Evolutionary conservation across 1,140 invertebrate genomes (phyloP).

Genomic region (Sinonovacula constricta): DNA sequence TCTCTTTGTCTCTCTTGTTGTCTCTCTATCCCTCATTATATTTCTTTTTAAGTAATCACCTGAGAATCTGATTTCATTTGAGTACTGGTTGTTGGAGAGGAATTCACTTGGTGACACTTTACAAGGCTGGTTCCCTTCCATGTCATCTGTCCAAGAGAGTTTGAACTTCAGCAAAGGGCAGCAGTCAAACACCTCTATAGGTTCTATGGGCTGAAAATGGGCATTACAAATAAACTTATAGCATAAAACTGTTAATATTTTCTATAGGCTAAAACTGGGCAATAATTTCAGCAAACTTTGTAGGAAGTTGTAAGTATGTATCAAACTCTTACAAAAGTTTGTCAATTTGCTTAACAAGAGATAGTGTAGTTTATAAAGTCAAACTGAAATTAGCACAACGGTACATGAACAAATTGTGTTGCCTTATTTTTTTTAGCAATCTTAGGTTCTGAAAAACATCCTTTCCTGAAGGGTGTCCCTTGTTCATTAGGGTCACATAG

Average conservation of each 20-base stretch:
- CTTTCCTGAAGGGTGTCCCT: too few species aligned
- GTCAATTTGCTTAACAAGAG: too few species aligned
- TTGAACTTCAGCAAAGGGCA: slow-evolving; percentile 90
- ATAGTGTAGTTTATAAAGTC: too few species aligned
- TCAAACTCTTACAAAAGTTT: too few species aligned
- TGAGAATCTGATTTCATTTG: slow-evolving; percentile 44
- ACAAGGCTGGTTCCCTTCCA: slow-evolving; percentile 80
- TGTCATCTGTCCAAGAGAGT: slow-evolving; percentile 88
- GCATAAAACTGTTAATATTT: background rate
- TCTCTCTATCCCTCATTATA: background rate
- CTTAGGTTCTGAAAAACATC: too few species aligned
- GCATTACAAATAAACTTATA: background rate
- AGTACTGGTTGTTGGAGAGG: slow-evolving; percentile 57
- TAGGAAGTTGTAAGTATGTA: too few species aligned
- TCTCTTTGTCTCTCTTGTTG: too few species aligned
- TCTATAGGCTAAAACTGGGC: background rate
- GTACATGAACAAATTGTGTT: too few species aligned
- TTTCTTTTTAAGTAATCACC: slow-evolving; percentile 49
- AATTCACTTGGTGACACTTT: slow-evolving; percentile 54
- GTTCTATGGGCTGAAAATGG: slow-evolving; percentile 62
- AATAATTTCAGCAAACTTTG: background rate
- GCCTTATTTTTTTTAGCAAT: too few species aligned
- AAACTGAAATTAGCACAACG: too few species aligned
- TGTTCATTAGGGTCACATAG: too few species aligned
- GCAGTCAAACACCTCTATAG: slow-evolving; percentile 80